phyloP scores from a whole-genome alignment of 2,888 invertebrate genomes.

The Ennomos quercinarius region DNA sequence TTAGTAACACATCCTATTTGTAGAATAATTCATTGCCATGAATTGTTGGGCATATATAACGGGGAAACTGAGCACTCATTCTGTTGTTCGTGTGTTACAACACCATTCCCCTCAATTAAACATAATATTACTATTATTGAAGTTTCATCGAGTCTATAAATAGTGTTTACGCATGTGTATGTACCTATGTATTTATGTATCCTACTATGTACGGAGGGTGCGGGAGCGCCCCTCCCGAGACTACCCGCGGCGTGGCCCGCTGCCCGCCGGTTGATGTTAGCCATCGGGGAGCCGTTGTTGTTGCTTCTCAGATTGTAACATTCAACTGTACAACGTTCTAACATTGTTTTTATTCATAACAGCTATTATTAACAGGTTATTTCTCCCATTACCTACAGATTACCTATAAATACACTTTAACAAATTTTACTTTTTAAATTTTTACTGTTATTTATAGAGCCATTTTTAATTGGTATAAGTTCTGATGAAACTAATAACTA shows the following conservation, averaged over 20 bases:
- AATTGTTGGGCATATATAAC: conserved; percentile 62
- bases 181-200: conserved; percentile 58
- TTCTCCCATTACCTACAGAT: conserved; percentile 44
- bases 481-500: conserved; percentile 85
- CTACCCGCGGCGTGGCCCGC: conserved; percentile 23
- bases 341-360: conserved; percentile 57
- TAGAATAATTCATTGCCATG: conserved; percentile 55
- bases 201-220: conserved; percentile 33
- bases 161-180: conserved; percentile 62
- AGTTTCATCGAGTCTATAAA: conserved; percentile 64
- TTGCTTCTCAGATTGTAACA: conserved; percentile 66
- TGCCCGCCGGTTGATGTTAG: conserved; percentile 31
- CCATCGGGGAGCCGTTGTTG: conserved; percentile 66
- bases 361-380: conserved; percentile 54
- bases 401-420: conserved; percentile 53
- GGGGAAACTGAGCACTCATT: conserved; percentile 58
- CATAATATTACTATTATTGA: conserved; percentile 55
- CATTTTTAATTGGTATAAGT: conserved; percentile 84
- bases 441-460: conserved; percentile 79
- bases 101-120: conserved; percentile 48
- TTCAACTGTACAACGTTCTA: conserved; percentile 58
- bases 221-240: conserved; percentile 7
- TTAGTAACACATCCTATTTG: conserved; percentile 55
- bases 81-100: conserved; percentile 59
- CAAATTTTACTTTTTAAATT: conserved; percentile 65